Percentiles rank a stretch among this genome's conserved stretches.
These are phyloP conservation scores for Euura lappo DNA, from an alignment of 1,140 invertebrate species.

Conservation along the genomic window DNA sequence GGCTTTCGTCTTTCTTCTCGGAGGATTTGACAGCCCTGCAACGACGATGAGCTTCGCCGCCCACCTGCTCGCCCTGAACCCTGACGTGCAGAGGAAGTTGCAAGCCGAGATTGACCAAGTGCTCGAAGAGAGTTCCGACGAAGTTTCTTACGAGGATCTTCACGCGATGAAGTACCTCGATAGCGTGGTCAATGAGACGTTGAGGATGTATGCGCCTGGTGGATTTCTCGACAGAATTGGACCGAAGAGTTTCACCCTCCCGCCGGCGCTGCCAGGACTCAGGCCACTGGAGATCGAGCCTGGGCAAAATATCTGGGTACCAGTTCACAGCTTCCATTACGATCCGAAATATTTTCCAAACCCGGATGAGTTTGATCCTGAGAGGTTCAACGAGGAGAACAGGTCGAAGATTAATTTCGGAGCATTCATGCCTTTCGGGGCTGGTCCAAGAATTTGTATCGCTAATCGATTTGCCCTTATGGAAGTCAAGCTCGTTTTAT, in stretches of 20 bases:
- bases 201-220: neutral
- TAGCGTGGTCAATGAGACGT: constrained; percentile 20
- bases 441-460: constrained; percentile 57
- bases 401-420: constrained; percentile 21
- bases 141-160: constrained; percentile 49
- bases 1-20: constrained; percentile 37
- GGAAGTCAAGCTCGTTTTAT: constrained; percentile 28
- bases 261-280: constrained; percentile 28
- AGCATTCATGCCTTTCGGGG: constrained; percentile 55
- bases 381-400: constrained; percentile 37
- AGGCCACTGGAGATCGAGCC: constrained; percentile 41
- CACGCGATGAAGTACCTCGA: constrained; percentile 47
- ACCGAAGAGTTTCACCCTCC: neutral
- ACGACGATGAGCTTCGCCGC: constrained; percentile 51
- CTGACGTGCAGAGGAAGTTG: constrained; percentile 57
- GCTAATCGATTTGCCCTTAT: constrained; percentile 35
- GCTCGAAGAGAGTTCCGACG: constrained; percentile 32
- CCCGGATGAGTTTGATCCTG: constrained; percentile 45
- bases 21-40: constrained; percentile 54
- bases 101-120: constrained; percentile 53
- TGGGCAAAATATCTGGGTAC: constrained; percentile 49
- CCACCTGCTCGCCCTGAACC: constrained; percentile 58
- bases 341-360: constrained; percentile 40
- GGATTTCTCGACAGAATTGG: neutral
- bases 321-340: constrained; percentile 48